These are phyloP conservation scores for Pluvialis apricaria DNA, from an alignment of 2,113 vertebrate genomes.

Conservation along the genomic window DNA sequence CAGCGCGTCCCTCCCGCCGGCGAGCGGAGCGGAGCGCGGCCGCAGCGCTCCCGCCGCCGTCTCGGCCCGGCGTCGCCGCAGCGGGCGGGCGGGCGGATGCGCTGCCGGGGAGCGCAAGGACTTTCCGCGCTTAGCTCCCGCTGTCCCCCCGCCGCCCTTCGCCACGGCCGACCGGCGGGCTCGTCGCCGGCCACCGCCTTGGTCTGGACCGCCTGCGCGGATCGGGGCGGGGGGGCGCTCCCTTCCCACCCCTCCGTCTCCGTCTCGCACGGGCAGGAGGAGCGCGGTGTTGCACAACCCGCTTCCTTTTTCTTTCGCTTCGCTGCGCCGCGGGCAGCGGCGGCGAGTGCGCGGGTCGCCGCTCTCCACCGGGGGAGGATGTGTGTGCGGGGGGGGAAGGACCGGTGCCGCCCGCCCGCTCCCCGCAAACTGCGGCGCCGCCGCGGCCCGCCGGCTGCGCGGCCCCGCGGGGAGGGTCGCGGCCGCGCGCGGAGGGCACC, in stretches of 20 bases:
- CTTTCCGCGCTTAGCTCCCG: background rate
- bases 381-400: background rate
- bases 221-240: background rate
- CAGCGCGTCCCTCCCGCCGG: background rate
- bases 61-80: background rate
- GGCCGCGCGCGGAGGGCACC: background rate
- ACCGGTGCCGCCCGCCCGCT: background rate
- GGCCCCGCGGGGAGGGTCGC: background rate
- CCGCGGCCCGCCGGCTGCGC: background rate
- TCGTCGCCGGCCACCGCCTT: background rate
- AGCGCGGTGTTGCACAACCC: constrained; percentile 41
- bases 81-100: background rate
- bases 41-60: background rate
- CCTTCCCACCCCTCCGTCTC: background rate
- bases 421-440: background rate
- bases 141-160: background rate
- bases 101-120: background rate
- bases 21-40: background rate
- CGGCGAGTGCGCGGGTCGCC: background rate
- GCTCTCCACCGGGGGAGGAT: background rate
- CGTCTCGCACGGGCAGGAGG: background rate
- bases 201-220: background rate
- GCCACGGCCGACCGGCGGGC: background rate
- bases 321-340: background rate
- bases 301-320: constrained; percentile 36